A percentile compares a stretch with the other conserved stretches of the same genome.
phyloP scores from a whole-genome alignment of 2,797 vertebrate species.

The Varecia variegata region DNA sequence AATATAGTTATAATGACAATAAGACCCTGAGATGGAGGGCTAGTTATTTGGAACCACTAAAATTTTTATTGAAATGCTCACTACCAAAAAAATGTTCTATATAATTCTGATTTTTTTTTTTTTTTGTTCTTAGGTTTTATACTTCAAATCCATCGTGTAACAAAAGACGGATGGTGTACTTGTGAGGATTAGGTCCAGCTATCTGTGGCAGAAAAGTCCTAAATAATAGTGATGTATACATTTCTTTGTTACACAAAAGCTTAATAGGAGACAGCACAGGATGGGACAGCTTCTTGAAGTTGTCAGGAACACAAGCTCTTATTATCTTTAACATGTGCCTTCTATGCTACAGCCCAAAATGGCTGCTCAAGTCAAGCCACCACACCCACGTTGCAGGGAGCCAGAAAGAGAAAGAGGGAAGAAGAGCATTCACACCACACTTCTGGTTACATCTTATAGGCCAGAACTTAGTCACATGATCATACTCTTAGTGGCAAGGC shows the following conservation, averaged over 20 bases:
- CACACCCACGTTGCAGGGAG: background rate
- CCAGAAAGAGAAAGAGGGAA: background rate
- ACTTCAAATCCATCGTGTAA: background rate
- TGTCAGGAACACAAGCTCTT: background rate
- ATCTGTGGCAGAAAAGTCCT: background rate
- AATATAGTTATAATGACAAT: background rate
- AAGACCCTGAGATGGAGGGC: background rate
- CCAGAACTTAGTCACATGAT: background rate
- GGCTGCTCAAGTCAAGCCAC: background rate
- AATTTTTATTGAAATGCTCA: constrained; percentile 26
- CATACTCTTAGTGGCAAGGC: background rate
- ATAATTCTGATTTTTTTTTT: background rate
- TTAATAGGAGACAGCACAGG: background rate
- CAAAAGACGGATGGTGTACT: background rate
- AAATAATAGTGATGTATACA: background rate
- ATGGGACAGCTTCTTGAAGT: background rate
- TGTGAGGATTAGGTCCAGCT: background rate
- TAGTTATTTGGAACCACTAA: background rate
- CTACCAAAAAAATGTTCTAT: background rate
- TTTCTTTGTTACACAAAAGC: background rate
- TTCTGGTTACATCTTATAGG: background rate
- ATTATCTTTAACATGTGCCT: background rate
- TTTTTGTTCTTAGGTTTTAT: background rate
- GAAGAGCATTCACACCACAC: background rate
- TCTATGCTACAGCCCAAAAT: background rate